A percentile compares a stretch with the other conserved stretches of the same genome.
These are phyloP conservation scores for Rutpela maculata DNA, from an alignment of 2,888 invertebrate genomes.

Conservation along the genomic window DNA sequence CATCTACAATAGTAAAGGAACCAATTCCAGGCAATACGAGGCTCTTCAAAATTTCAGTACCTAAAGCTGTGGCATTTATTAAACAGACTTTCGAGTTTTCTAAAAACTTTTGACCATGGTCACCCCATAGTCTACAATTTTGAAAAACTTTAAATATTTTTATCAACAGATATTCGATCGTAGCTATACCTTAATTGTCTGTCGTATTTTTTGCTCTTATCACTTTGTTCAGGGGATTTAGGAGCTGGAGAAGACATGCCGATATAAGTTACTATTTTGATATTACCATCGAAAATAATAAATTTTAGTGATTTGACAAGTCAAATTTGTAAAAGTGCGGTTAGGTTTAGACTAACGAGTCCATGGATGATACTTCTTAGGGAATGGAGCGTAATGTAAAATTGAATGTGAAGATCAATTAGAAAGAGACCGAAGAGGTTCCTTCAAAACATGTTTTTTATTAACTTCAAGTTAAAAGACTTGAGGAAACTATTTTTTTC, in stretches of 20 bases:
- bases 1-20: slow-evolving; percentile 94
- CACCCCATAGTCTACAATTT: slow-evolving; percentile 92
- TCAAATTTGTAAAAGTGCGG: neutral
- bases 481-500: too few species aligned
- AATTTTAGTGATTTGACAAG: neutral
- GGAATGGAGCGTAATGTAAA: too few species aligned
- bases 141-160: slow-evolving; percentile 17
- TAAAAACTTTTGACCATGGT: slow-evolving; percentile 94
- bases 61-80: slow-evolving; percentile 94
- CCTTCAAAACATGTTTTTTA: too few species aligned
- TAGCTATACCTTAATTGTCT: slow-evolving; percentile 77
- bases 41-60: slow-evolving; percentile 96
- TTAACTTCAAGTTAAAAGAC: too few species aligned
- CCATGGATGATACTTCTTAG: too few species aligned
- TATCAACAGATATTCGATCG: neutral
- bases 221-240: slow-evolving; percentile 81
- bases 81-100: slow-evolving; percentile 94
- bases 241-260: slow-evolving; percentile 80
- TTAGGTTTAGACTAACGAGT: neutral
- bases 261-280: neutral
- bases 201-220: slow-evolving; percentile 85
- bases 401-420: too few species aligned
- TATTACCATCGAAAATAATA: neutral
- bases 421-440: too few species aligned
- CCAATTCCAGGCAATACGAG: slow-evolving; percentile 96